A percentile compares a stretch with the other conserved stretches of the same genome.
Conservation (phyloP, 2,888 invertebrate genomes). For the Petrolisthes manimaculis region DNA sequence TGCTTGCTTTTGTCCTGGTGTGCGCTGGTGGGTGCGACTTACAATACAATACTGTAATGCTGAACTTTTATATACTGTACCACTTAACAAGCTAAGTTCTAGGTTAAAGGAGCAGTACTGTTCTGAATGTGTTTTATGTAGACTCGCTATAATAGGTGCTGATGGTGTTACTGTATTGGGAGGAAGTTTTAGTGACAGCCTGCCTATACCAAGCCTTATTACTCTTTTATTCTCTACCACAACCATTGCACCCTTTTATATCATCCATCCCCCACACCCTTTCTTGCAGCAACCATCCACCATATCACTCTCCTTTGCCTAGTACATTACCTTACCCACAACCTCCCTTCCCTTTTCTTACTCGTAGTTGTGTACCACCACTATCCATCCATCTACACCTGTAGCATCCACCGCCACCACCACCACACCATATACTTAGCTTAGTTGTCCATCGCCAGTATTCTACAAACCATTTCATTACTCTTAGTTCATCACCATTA, state of each 20-base stretch:
- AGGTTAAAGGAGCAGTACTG: too few relatives aligned
- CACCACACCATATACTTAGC: too few relatives aligned
- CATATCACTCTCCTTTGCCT: not conserved
- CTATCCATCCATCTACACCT: too few relatives aligned
- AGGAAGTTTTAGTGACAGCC: too few relatives aligned
- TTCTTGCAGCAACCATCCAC: not conserved
- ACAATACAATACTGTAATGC: not conserved
- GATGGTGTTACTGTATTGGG: too few relatives aligned
- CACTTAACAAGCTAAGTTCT: not conserved
- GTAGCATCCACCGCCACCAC: too few relatives aligned
- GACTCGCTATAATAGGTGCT: not conserved
- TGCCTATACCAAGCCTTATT: not conserved
- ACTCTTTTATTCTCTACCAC: not conserved
- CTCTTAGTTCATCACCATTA: too few relatives aligned
- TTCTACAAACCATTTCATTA: too few relatives aligned
- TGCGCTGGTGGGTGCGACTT: not conserved
- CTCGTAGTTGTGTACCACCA: too few relatives aligned
- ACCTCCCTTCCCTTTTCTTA: not conserved
- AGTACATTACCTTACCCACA: not conserved
- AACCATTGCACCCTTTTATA: not conserved
- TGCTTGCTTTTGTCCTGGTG: slow-evolving; percentile 27
- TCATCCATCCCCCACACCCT: not conserved
- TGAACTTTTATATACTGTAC: not conserved
- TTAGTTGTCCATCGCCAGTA: too few relatives aligned
- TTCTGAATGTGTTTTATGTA: not conserved